Percentiles rank a stretch among this genome's conserved stretches.
These are phyloP conservation scores for Haliclystus octoradiatus DNA, from an alignment of 30 jellyfish, hydroid and myxozoan species.

Conservation along the genomic window DNA sequence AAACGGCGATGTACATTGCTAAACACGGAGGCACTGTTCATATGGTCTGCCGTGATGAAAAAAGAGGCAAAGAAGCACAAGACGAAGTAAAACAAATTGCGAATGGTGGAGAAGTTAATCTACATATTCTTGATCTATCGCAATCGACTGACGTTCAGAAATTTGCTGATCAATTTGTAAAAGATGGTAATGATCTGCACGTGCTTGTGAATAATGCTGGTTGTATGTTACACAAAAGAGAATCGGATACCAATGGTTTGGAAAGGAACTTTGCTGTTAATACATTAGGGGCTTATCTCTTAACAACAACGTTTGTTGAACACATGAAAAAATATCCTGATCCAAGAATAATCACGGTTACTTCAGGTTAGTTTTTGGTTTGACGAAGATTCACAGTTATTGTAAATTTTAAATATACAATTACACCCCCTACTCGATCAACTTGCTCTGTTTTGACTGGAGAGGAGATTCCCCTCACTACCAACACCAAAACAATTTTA, in stretches of 20 bases:
- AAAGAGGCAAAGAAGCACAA: slow-evolving; percentile 48
- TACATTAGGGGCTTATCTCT: slow-evolving; percentile 56
- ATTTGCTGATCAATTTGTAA: slow-evolving; percentile 40
- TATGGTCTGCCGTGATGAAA: slow-evolving; percentile 64
- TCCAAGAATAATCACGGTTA: slow-evolving; percentile 67
- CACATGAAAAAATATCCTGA: slow-evolving; percentile 42
- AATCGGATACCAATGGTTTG: slow-evolving; percentile 20
- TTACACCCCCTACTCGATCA: no score
- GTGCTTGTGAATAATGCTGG: slow-evolving; percentile 81
- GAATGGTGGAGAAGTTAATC: slow-evolving; percentile 28
- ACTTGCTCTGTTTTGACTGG: no score
- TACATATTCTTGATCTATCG: slow-evolving; percentile 60
- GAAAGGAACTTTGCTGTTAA: slow-evolving; percentile 67
- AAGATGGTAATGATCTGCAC: slow-evolving; percentile 30
- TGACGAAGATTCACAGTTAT: no score
- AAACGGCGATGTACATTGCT: slow-evolving; percentile 46
- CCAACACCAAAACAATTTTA: no score
- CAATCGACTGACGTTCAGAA: slow-evolving; percentile 32
- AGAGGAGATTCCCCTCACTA: no score
- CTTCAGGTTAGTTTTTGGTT: slow-evolving; percentile 37
- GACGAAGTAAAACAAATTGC: slow-evolving; percentile 25
- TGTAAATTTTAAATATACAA: no score
- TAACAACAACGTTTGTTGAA: slow-evolving; percentile 46
- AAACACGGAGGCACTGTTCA: slow-evolving; percentile 65
- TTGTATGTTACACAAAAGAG: slow-evolving; percentile 47